phyloP scores from a whole-genome alignment of 1,140 invertebrate species.

The Maconellicoccus hirsutus region DNA sequence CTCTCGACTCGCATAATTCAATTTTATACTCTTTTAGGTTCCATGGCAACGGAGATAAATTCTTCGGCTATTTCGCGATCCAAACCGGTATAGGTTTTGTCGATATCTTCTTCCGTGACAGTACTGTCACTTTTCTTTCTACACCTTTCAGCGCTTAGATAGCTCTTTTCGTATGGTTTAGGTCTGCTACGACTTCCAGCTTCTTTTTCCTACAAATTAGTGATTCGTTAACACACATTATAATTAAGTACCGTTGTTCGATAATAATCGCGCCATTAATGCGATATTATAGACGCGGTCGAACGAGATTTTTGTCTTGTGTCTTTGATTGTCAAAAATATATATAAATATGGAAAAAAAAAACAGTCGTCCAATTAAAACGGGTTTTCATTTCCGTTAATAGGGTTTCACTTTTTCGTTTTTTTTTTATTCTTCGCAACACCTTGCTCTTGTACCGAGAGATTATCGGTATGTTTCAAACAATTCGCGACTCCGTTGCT shows the following conservation, averaged over 20 bases:
- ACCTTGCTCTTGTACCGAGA: too few relatives aligned
- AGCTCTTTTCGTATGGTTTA: not conserved
- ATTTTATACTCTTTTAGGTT: conserved; percentile 23
- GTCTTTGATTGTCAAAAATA: not conserved
- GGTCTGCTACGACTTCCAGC: not conserved
- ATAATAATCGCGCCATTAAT: not conserved
- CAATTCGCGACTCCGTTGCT: too few relatives aligned
- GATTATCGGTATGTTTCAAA: too few relatives aligned
- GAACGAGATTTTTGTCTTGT: not conserved
- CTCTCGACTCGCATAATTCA: too few relatives aligned
- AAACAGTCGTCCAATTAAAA: conserved; percentile 9
- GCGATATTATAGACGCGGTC: too few relatives aligned
- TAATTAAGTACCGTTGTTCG: not conserved
- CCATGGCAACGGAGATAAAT: conserved; percentile 44
- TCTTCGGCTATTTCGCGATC: conserved; percentile 45
- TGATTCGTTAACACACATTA: not conserved
- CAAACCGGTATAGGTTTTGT: conserved; percentile 44
- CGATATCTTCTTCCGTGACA: conserved; percentile 34
- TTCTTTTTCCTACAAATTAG: not conserved
- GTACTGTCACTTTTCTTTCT: conserved; percentile 15
- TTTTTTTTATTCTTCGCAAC: not conserved
- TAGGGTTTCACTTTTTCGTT: not conserved
- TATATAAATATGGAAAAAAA: not conserved
- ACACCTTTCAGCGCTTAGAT: not conserved
- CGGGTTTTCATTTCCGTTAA: conserved; percentile 2